phyloP scores from a whole-genome alignment of 2,888 invertebrate genomes.

The Cacoxenus indagator region DNA sequence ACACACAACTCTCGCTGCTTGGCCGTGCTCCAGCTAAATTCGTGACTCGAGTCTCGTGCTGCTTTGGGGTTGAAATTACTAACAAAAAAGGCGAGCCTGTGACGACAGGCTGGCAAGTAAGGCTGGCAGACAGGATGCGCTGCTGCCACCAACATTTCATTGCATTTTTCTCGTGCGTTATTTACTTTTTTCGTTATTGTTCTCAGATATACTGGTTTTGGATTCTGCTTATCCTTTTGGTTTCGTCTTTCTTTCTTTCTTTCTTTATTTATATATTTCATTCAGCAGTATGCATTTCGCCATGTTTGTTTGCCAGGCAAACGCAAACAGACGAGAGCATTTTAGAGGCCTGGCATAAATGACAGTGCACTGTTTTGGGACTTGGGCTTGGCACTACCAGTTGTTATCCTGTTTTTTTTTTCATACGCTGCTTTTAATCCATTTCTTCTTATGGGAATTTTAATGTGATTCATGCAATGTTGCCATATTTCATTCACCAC shows the following conservation, averaged over 20 bases:
- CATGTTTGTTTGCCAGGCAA: too few relatives aligned
- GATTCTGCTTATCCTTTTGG: too few relatives aligned
- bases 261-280: too few relatives aligned
- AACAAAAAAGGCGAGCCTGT: neutral
- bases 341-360: too few relatives aligned
- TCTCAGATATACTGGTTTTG: too few relatives aligned
- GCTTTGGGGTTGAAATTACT: neutral
- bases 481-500: slow-evolving; percentile 10
- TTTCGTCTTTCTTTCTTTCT: too few relatives aligned
- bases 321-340: too few relatives aligned
- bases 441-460: slow-evolving; percentile 10
- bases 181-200: neutral
- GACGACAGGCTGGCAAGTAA: neutral
- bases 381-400: too few relatives aligned
- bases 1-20: neutral
- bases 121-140: neutral
- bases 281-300: too few relatives aligned
- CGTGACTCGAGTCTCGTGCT: neutral
- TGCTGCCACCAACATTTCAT: neutral
- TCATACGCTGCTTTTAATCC: neutral
- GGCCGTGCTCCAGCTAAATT: neutral
- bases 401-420: too few relatives aligned
- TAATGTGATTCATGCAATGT: slow-evolving; percentile 19
- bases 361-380: too few relatives aligned
- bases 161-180: neutral